Conservation (phyloP, 2,888 invertebrate genomes). For the Netelia virgata region DNA sequence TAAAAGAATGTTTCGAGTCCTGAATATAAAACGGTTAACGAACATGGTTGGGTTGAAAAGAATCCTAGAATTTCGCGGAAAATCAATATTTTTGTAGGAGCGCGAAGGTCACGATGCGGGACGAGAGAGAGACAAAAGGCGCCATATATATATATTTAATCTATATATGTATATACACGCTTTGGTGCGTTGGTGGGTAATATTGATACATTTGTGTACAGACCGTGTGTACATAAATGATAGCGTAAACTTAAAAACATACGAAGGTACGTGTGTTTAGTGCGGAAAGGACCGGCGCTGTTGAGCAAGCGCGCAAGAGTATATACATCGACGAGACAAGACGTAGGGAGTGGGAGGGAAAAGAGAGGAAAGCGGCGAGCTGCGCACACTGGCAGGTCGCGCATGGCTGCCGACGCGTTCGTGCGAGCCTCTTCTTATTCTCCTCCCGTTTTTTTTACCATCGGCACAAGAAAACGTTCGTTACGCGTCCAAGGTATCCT, state of each 20-base stretch:
- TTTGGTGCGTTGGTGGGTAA: conserved; percentile 32
- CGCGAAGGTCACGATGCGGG: conserved; percentile 69
- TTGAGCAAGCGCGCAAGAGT: conserved; percentile 11
- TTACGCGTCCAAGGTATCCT: not conserved
- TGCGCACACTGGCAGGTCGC: conserved; percentile 72
- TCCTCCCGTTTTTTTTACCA: conserved; percentile 37
- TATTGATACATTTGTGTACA: not conserved
- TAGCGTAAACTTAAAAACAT: not conserved
- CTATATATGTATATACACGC: conserved; percentile 18
- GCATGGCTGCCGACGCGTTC: conserved; percentile 76
- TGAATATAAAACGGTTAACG: not conserved
- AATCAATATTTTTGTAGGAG: conserved; percentile 72
- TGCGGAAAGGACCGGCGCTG: conserved; percentile 59
- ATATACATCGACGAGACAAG: conserved; percentile 21
- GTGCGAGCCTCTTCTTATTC: conserved; percentile 71
- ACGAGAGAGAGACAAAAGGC: conserved; percentile 35
- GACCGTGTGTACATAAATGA: conserved; percentile 6
- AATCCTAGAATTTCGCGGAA: conserved; percentile 42
- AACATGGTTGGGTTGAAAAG: not conserved
- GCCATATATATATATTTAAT: not conserved
- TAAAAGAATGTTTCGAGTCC: not conserved
- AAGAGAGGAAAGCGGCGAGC: conserved; percentile 12
- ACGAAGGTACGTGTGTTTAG: conserved; percentile 12
- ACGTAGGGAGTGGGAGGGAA: conserved; percentile 23
- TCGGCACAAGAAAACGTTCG: not conserved